Percentiles rank a stretch among this genome's conserved stretches.
Conservation (phyloP, 2,797 vertebrate species). For the Sciurus vulgaris region DNA sequence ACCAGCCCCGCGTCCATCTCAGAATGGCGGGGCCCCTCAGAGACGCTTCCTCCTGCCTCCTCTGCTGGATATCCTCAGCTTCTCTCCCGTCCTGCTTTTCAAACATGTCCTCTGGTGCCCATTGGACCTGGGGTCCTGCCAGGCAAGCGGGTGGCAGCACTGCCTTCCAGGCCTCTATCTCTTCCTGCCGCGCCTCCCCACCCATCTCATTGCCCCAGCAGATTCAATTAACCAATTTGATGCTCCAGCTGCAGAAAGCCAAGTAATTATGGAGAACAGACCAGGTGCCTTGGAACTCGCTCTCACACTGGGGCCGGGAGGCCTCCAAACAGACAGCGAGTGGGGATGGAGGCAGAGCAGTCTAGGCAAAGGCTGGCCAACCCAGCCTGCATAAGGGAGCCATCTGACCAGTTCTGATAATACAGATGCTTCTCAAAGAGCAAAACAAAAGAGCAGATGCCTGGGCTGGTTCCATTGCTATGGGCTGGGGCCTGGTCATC, state of each 20-base stretch:
- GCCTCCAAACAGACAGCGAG: conserved; percentile 13
- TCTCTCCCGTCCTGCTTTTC: background rate
- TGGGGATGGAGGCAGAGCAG: background rate
- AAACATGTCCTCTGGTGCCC: background rate
- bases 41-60: background rate
- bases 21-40: background rate
- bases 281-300: conserved; percentile 71
- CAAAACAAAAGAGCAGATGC: background rate
- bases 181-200: conserved; percentile 8
- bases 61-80: background rate
- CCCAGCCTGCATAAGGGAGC: background rate
- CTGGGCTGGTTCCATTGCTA: background rate
- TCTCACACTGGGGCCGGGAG: conserved; percentile 11
- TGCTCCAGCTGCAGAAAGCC: conserved; percentile 75
- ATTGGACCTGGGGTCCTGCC: background rate
- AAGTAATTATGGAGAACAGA: conserved; percentile 64
- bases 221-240: conserved; percentile 85
- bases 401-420: background rate
- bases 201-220: conserved; percentile 75
- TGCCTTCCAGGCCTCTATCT: conserved; percentile 56
- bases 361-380: background rate
- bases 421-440: background rate
- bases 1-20: background rate
- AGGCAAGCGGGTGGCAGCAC: background rate
- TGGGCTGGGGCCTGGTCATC: background rate